Evolutionary conservation across 2,797 vertebrate genomes (phyloP).

Genomic region (Sarcophilus harrisii): DNA sequence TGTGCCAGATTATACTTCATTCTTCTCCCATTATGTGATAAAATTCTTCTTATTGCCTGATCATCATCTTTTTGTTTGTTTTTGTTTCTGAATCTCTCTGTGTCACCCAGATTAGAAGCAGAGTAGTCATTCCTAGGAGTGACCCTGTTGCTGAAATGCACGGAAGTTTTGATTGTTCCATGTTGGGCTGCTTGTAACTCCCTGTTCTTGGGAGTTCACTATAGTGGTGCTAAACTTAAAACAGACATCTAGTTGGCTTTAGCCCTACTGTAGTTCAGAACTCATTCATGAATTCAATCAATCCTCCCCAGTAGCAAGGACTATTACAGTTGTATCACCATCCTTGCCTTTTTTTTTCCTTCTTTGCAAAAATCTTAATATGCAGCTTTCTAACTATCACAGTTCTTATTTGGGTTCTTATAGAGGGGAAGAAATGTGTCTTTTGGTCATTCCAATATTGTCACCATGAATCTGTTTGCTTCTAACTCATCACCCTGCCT

Average conservation of each 20-base stretch:
- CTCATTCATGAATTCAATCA: background rate
- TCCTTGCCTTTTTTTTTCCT: background rate
- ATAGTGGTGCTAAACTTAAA: background rate
- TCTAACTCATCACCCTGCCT: background rate
- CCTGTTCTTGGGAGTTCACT: background rate
- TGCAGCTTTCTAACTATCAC: background rate
- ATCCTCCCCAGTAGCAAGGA: background rate
- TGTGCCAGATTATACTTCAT: background rate
- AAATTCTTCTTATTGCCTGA: background rate
- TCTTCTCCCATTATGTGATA: conserved; percentile 13
- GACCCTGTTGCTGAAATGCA: background rate
- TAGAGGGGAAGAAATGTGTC: background rate
- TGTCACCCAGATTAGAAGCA: background rate
- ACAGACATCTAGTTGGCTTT: background rate
- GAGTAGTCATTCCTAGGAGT: background rate
- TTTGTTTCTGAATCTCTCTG: background rate
- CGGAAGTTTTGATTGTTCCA: background rate
- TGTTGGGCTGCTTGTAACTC: background rate
- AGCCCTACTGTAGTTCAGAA: background rate
- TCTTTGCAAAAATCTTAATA: background rate
- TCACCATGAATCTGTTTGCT: conserved; percentile 15
- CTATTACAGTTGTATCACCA: background rate
- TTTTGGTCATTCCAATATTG: background rate
- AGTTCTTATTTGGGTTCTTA: background rate
- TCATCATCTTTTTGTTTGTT: background rate